phyloP scores from a whole-genome alignment of 2,797 vertebrate genomes.

The Corythornis leucogaster region DNA sequence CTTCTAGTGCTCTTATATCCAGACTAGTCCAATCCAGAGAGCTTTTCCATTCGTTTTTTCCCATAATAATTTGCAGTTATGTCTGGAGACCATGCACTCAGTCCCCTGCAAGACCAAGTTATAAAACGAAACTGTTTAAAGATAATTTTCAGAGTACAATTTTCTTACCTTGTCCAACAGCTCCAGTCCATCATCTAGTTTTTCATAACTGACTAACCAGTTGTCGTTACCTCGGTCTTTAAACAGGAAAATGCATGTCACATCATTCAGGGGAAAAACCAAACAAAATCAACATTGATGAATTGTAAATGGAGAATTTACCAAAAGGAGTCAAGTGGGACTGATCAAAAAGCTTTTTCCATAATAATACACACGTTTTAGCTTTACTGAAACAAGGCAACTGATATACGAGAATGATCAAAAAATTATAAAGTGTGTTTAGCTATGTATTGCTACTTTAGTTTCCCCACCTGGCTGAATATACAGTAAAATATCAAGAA shows the following conservation, averaged over 20 bases:
- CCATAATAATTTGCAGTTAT: background rate
- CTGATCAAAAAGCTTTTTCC: background rate
- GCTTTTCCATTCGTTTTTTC: background rate
- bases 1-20: background rate
- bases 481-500: background rate
- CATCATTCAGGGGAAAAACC: background rate
- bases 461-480: background rate
- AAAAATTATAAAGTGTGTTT: background rate
- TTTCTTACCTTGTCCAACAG: slow-evolving; percentile 81
- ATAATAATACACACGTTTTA: background rate
- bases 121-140: background rate
- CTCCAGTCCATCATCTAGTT: slow-evolving; percentile 78
- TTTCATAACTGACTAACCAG: slow-evolving; percentile 96
- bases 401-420: background rate
- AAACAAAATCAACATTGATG: background rate
- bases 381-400: background rate
- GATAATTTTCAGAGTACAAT: background rate
- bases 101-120: background rate
- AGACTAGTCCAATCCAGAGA: background rate
- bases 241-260: slow-evolving; percentile 15
- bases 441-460: background rate
- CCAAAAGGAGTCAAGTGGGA: background rate
- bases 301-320: background rate
- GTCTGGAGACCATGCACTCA: background rate
- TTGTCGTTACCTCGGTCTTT: slow-evolving; percentile 98